Evolutionary conservation across 2,113 vertebrate species (phyloP).

Genomic region (Poecilia latipinna): DNA sequence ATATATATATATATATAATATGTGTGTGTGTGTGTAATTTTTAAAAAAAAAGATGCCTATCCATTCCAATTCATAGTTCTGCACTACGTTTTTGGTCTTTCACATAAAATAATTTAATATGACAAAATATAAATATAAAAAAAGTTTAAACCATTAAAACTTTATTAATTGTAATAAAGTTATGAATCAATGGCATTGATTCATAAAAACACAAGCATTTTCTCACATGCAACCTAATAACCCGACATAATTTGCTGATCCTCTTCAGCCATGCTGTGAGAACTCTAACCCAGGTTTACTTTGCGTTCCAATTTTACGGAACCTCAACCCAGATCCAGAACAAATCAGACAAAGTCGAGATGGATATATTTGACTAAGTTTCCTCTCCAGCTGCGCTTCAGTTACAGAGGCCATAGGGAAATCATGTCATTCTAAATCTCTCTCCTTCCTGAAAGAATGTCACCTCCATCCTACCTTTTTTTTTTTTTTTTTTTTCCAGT

Average conservation of each 20-base stretch:
- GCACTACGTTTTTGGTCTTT: too few species aligned
- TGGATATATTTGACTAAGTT: slow-evolving; percentile 51
- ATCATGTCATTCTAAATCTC: slow-evolving; percentile 64
- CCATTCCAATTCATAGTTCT: too few species aligned
- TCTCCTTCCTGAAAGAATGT: slow-evolving; percentile 58
- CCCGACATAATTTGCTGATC: slow-evolving; percentile 35
- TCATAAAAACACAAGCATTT: slow-evolving; percentile 25
- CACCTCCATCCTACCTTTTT: slow-evolving; percentile 31
- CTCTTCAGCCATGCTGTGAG: slow-evolving; percentile 14
- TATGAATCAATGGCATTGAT: slow-evolving; percentile 15
- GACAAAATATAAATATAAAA: background rate
- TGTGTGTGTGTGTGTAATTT: too few species aligned
- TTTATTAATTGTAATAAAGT: slow-evolving; percentile 36
- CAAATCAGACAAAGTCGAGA: slow-evolving; percentile 33
- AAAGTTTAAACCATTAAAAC: background rate
- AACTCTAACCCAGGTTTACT: slow-evolving; percentile 25
- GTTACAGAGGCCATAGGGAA: slow-evolving; percentile 60
- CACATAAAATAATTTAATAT: background rate
- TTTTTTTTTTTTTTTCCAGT: slow-evolving; percentile 27
- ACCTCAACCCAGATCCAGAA: slow-evolving; percentile 30
- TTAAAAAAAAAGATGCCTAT: too few species aligned
- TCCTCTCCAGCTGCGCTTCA: slow-evolving; percentile 43
- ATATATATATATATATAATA: too few species aligned
- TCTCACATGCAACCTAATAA: slow-evolving; percentile 33
- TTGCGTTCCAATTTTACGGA: slow-evolving; percentile 22